Conservation (phyloP, 2,888 invertebrate genomes). For the Drosophila longiperda region DNA sequence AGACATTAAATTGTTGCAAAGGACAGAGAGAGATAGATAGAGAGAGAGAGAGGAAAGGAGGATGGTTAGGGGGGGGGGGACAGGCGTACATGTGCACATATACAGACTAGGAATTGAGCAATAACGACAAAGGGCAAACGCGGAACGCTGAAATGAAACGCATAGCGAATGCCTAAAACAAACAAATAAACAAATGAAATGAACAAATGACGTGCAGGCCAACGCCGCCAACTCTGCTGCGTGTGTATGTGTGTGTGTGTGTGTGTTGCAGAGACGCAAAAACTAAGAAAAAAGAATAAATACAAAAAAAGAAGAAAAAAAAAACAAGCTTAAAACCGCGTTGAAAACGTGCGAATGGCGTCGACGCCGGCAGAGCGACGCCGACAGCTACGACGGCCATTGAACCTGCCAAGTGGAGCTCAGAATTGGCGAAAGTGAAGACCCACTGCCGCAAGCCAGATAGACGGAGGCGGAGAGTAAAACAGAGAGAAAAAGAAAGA, state of each 20-base stretch:
- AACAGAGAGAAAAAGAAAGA: slow-evolving; percentile 24
- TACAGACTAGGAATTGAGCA: slow-evolving; percentile 12
- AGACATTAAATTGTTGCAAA: slow-evolving; percentile 18
- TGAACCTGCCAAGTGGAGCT: slow-evolving; percentile 79
- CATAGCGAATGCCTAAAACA: slow-evolving; percentile 40
- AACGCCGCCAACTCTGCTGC: slow-evolving; percentile 3
- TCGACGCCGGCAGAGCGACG: slow-evolving; percentile 42
- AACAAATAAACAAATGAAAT: slow-evolving; percentile 49
- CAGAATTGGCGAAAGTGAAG: slow-evolving; percentile 83
- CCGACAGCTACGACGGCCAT: slow-evolving; percentile 55
- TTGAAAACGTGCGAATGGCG: slow-evolving; percentile 76
- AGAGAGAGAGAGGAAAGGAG: neutral
- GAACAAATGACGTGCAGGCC: slow-evolving; percentile 36
- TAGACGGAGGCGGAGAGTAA: slow-evolving; percentile 8
- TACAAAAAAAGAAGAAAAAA: slow-evolving; percentile 31
- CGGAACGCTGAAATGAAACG: slow-evolving; percentile 47
- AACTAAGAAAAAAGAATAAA: slow-evolving; percentile 31
- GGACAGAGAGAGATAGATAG: neutral
- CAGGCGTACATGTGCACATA: neutral
- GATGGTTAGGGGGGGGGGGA: neutral
- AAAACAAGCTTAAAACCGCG: slow-evolving; percentile 44
- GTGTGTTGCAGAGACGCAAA: slow-evolving; percentile 20
- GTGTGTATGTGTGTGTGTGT: neutral
- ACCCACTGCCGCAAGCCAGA: slow-evolving; percentile 80
- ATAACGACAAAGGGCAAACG: slow-evolving; percentile 23